phyloP scores from a whole-genome alignment of 2,888 invertebrate genomes.

The Oscheius sp. region DNA sequence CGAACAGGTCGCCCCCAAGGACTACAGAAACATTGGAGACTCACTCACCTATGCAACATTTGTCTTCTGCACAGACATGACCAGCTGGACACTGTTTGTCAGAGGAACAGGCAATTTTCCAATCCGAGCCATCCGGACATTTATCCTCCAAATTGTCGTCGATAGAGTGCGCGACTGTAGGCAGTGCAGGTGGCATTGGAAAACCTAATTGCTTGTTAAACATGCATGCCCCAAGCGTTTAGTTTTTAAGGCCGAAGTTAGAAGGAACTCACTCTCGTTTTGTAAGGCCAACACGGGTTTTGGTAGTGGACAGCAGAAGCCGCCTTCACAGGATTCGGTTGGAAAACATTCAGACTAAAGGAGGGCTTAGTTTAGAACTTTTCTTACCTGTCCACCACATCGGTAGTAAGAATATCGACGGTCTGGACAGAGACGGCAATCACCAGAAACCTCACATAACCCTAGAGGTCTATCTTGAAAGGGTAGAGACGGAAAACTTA shows the following conservation, averaged over 20 bases:
- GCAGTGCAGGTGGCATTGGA: slow-evolving; percentile 30
- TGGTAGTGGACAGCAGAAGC: slow-evolving; percentile 59
- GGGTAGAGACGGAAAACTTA: slow-evolving; percentile 3
- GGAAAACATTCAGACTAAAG: slow-evolving; percentile 57
- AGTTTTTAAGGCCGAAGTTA: no score
- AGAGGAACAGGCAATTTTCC: slow-evolving; percentile 21
- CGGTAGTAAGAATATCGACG: slow-evolving; percentile 59
- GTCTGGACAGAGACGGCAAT: slow-evolving; percentile 57
- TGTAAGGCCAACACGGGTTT: slow-evolving; percentile 42
- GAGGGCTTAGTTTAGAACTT: background rate
- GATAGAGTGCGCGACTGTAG: slow-evolving; percentile 35
- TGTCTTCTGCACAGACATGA: slow-evolving; percentile 39
- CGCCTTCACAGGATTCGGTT: slow-evolving; percentile 58
- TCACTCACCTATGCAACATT: slow-evolving; percentile 55
- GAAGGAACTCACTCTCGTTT: slow-evolving; percentile 44
- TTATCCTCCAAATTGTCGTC: slow-evolving; percentile 39
- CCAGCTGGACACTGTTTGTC: slow-evolving; percentile 31
- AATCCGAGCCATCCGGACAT: slow-evolving; percentile 52
- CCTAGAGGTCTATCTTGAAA: slow-evolving; percentile 38
- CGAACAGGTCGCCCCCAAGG: slow-evolving; percentile 33
- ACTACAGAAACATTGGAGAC: slow-evolving; percentile 8
- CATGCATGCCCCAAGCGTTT: slow-evolving; percentile 19
- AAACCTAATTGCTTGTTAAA: slow-evolving; percentile 25
- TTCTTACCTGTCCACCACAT: slow-evolving; percentile 48
- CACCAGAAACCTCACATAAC: slow-evolving; percentile 56